Evolutionary conservation across 30 jellyfish, hydroid and myxozoan species (phyloP), one percentile per base, ranked within the genome.

Genomic region (Chrysaora quinquecirrha): DNA sequence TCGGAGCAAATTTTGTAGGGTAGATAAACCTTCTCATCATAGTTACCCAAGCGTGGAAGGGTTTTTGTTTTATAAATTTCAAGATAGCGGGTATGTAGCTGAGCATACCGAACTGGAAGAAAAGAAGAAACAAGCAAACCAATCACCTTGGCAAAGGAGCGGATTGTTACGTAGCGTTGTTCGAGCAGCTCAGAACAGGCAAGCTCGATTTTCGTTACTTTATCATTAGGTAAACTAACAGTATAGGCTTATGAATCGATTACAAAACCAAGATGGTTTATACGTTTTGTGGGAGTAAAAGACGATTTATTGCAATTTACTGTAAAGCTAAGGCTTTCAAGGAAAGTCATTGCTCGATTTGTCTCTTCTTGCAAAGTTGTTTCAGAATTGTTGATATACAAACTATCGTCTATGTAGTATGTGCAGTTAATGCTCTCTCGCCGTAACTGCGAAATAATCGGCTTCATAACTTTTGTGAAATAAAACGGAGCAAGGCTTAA

Each of bases 391-490:
- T n/a, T n/a, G n/a, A n/a, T n/a, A n/a, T n/a, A n/a, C n/a, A n/a
- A n/a, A n/a, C n/a, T n/a, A n/a, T n/a, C n/a, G n/a, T n/a, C n/a
- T n/a, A n/a, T n/a, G n/a, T n/a, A n/a, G n/a, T n/a, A n/a, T n/a
- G n/a, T n/a, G 76, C 76, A 6, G 4, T 20, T 21, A 64, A 49
- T 18, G 25, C 23, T 29, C 11, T 10, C 20, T 64, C 50, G 14
- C 49, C 25, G 30, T 9, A 23, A 21, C 30, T 10, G 30, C 25
- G 21, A 20, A 23, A 64, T 27, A 64, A 27, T n/a, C n/a, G n/a
- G n/a, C n/a, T n/a, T n/a, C n/a, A 20, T 49, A 23, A 64, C 76
- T 64, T 64, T 64, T 12, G 76, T 64, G 30, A 64, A 64, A 18
- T 64, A 64, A 27, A 21, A 27, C 19, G 76, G 76, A 10, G 76